Evolutionary conservation across 2,888 invertebrate species (phyloP).

Genomic region (Harmothoe impar): DNA sequence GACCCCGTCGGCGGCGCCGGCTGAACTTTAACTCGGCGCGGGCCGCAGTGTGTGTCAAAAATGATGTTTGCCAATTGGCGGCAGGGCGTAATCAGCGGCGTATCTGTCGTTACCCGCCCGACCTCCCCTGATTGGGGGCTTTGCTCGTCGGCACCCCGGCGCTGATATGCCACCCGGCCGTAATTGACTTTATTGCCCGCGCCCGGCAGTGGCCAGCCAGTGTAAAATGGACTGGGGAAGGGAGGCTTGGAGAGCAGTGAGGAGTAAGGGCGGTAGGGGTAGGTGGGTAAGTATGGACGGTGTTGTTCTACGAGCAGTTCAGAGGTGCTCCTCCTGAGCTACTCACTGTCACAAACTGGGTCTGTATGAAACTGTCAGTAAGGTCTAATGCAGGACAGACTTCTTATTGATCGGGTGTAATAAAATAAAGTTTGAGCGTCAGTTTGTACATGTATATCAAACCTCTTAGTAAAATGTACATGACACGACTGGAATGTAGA

Average conservation of each 20-base stretch:
- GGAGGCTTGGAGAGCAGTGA: neutral
- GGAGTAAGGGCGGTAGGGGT: neutral
- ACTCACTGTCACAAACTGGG: no score
- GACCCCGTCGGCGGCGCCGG: neutral
- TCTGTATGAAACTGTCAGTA: no score
- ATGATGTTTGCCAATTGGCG: constrained; percentile 54
- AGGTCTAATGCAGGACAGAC: no score
- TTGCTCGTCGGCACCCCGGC: neutral
- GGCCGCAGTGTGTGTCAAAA: constrained; percentile 53
- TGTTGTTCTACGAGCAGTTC: neutral
- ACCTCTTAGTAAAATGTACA: no score
- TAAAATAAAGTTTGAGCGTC: no score
- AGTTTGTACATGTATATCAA: no score
- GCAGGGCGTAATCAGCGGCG: constrained; percentile 20
- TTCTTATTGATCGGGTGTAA: no score
- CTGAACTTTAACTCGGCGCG: constrained; percentile 46
- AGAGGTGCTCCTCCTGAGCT: no score
- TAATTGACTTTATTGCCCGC: constrained; percentile 58
- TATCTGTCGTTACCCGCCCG: constrained; percentile 13
- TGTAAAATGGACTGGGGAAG: constrained; percentile 59
- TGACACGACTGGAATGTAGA: no score
- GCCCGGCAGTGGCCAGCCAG: constrained; percentile 31
- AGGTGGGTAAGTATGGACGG: neutral
- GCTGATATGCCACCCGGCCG: neutral
- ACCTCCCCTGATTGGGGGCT: constrained; percentile 50